Base-by-base conservation (phyloP, 2,113 vertebrate species). In the Gopherus evgoodei region DNA sequence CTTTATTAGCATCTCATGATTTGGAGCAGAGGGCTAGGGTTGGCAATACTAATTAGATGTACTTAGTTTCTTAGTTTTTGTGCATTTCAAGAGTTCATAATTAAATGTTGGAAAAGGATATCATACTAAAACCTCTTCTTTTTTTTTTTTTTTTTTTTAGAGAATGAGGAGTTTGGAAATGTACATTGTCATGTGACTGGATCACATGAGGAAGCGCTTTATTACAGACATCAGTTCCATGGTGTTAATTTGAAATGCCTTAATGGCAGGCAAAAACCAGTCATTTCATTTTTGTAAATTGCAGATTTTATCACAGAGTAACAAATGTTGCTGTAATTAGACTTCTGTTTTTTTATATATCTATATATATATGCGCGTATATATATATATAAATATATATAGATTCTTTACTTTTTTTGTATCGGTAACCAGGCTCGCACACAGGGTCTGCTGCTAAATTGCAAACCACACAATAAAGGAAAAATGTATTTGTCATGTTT, bases 181-280 rank as follows among this genome's bases (percentile, higher is more conserved):
- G 97, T 98, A 98, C 96, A 97, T 98, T 98, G 97, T 98, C 99
- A 99, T 99, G 99, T 99, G 99, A 99, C 98, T 98, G 98, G 98
- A 98, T 99, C 99, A 99, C 99, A 98, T 99, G 98, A 98, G 97
- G 98, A 98, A 98, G 98, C 98, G 98, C 98, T 98, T 98, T 98
- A 98, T 98, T 99, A 99, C 98, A 99, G 98, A 99, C 99, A 99
- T 99, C 99, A 98, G 98, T 99, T 99, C 99, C 99, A 99, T 99
- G 99, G 99, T 99, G 99, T 99, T 99, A 98, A 98, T 98, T 98
- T 99, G 98, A 99, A 99, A 99, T 98, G 99, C 99, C 99, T 99
- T 99, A 98, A 98, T 99, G 98, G 98, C 99, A 99, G 99, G 99
- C 99, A 98, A 99, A 99, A 98, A 98, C 98, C 96, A 98, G 98